phyloP scores from a whole-genome alignment of 2,888 invertebrate species.

The Dryobotodes eremita region DNA sequence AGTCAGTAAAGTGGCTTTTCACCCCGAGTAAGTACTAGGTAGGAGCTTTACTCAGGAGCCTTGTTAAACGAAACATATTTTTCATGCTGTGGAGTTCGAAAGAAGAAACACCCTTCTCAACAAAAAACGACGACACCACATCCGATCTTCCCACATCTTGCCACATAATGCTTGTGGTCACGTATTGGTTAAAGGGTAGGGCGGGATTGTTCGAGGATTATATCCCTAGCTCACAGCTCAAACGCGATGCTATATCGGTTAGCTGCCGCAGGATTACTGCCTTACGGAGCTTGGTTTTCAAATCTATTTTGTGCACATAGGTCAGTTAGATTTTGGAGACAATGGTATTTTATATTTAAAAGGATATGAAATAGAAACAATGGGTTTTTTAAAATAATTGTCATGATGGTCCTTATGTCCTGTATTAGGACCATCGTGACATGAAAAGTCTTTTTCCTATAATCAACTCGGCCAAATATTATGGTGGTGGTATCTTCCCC shows the following conservation, averaged over 20 bases:
- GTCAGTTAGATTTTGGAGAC: slow-evolving; percentile 11
- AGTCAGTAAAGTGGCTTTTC: too few relatives aligned
- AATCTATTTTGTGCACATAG: slow-evolving; percentile 54
- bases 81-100: background rate
- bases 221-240: slow-evolving; percentile 72
- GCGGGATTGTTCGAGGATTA: slow-evolving; percentile 84
- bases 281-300: slow-evolving; percentile 64
- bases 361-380: background rate
- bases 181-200: slow-evolving; percentile 89
- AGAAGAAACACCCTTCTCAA: background rate
- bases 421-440: background rate
- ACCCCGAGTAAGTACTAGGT: too few relatives aligned
- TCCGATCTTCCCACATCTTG: slow-evolving; percentile 70
- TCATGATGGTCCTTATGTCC: background rate
- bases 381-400: background rate
- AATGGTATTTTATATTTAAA: background rate
- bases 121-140: slow-evolving; percentile 45
- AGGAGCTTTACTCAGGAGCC: too few relatives aligned
- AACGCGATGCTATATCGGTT: slow-evolving; percentile 66
- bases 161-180: slow-evolving; percentile 81
- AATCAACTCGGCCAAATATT: background rate
- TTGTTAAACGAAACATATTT: background rate
- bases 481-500: background rate
- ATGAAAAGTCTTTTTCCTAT: background rate
- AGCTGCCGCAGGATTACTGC: slow-evolving; percentile 67